phyloP scores from a whole-genome alignment of 2,113 vertebrate genomes.

The Todiramphus chloris region DNA sequence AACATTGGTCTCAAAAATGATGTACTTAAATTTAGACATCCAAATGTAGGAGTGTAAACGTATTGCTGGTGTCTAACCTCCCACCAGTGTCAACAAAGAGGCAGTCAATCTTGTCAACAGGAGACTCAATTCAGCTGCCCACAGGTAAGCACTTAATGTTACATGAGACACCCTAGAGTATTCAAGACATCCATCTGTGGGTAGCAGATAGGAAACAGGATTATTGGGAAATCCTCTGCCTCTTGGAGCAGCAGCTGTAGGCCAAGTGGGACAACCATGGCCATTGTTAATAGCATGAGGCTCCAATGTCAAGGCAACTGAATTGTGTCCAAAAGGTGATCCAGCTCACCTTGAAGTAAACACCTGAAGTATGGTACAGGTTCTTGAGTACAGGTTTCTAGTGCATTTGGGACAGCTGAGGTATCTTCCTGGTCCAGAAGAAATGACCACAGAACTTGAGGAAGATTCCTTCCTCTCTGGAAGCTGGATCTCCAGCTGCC shows the following conservation, averaged over 20 bases:
- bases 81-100: not conserved
- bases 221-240: not conserved
- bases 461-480: not conserved
- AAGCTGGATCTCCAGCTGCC: not conserved
- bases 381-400: not conserved
- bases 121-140: not conserved
- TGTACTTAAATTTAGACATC: not conserved
- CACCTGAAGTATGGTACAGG: not conserved
- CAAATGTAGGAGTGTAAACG: not conserved
- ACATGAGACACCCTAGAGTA: not conserved
- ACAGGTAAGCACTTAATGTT: not conserved
- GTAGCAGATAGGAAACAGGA: not conserved
- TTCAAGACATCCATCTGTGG: not conserved
- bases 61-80: not conserved
- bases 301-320: not conserved
- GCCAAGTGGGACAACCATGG: not conserved
- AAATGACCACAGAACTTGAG: not conserved
- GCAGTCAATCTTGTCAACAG: not conserved
- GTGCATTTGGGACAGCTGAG: not conserved
- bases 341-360: not conserved
- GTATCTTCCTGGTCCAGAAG: not conserved
- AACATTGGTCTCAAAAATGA: not conserved
- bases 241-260: not conserved
- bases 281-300: not conserved
- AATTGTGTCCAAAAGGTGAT: not conserved